Evolutionary conservation across 2,797 vertebrate species (phyloP), one percentile per base, ranked within the genome.

Genomic region (Lepidocolaptes lacrymiger): DNA sequence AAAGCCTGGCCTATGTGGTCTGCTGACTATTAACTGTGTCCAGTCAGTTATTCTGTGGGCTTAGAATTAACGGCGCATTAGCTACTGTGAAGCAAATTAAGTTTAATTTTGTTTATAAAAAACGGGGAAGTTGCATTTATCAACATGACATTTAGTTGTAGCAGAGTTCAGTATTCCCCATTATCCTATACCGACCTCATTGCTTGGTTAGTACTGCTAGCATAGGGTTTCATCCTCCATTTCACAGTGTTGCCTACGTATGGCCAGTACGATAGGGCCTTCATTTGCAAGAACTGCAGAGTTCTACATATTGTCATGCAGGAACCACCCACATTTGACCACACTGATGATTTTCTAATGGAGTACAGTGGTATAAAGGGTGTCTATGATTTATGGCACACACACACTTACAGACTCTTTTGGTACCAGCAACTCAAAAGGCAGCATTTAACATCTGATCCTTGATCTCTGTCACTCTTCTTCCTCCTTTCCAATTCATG

Each of bases 1-100:
- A 98, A 97, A 98, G 98, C 95, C 95, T 73, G 80, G 97, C 97
- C 97, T 97, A 97, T 97, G 97, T 96, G 95, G 88, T 84, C 95
- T 96, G 97, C 93, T 87, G 97, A 97, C 98, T 98, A 99, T 99
- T 99, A 99, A 99, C 99, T 99, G 98, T 98, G 99, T 99, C 99
- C 99, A 98, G 92, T 91, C 95, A 88, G 97, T 97, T 97, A 74
- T 96, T 97, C 89, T 89, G 95, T 73, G 90, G 94, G 94, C 96
- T 98, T 97, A 97, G 97, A 98, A 98, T 97, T 97, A 93, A 98
- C 93, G 84, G 97, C 97, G 96, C 97, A 95, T 97, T 97, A 95
- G 84, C 94, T 73, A 96, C 76, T 71, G 85, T 95, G 92, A 97
- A 96, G 95, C 97, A 97, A 97, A 97, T 89, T 78, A 96, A 96